phyloP scores from a whole-genome alignment of 2,888 invertebrate species.

The Dichetophora obliterata region DNA sequence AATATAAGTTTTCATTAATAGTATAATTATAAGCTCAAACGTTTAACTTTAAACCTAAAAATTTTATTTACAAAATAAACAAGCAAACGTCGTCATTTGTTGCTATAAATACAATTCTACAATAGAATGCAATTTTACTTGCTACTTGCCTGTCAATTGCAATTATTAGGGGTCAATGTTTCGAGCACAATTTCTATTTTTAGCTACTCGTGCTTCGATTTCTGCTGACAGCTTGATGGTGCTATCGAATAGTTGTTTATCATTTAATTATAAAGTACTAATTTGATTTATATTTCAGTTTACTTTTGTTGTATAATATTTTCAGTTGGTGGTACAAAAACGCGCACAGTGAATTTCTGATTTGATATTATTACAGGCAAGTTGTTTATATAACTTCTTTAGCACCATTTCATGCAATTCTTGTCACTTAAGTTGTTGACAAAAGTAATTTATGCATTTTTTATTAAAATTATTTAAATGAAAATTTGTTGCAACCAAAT shows the following conservation, averaged over 20 bases:
- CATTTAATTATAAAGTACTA: slow-evolving; percentile 22
- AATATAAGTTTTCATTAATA: too few relatives aligned
- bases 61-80: too few relatives aligned
- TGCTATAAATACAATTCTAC: not conserved
- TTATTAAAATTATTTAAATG: too few relatives aligned
- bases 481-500: too few relatives aligned
- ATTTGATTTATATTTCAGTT: slow-evolving; percentile 9
- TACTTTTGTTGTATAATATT: slow-evolving; percentile 18
- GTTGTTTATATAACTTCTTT: too few relatives aligned
- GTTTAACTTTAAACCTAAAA: too few relatives aligned
- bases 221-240: slow-evolving; percentile 6
- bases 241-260: slow-evolving; percentile 19
- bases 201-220: slow-evolving; percentile 59
- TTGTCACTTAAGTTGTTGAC: too few relatives aligned
- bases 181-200: slow-evolving; percentile 46
- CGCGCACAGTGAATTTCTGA: too few relatives aligned
- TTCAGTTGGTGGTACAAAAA: slow-evolving; percentile 10
- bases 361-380: too few relatives aligned
- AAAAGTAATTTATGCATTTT: too few relatives aligned
- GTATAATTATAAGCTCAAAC: too few relatives aligned
- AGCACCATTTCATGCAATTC: too few relatives aligned
- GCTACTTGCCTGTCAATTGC: slow-evolving; percentile 13
- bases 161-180: slow-evolving; percentile 53
- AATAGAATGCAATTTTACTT: slow-evolving; percentile 8
- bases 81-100: not conserved